phyloP scores from a whole-genome alignment of 2,888 invertebrate genomes.

The Villa cingulata region DNA sequence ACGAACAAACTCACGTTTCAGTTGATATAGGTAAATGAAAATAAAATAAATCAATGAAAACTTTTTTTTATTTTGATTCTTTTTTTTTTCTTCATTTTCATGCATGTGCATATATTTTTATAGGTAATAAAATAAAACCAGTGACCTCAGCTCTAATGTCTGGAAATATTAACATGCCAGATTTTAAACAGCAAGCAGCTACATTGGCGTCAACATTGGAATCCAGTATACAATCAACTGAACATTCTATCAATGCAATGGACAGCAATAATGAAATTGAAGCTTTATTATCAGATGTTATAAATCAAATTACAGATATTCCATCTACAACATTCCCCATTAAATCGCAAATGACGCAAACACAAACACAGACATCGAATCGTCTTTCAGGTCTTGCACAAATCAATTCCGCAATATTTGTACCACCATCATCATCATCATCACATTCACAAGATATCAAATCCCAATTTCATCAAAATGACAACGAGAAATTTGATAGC shows the following conservation, averaged over 20 bases:
- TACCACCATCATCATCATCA: background rate
- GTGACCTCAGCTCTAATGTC: no score
- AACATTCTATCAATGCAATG: background rate
- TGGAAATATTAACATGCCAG: constrained; percentile 20
- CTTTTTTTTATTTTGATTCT: no score
- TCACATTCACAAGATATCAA: background rate
- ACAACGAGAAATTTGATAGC: constrained; percentile 8
- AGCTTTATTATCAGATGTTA: constrained; percentile 31
- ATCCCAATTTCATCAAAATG: constrained; percentile 1
- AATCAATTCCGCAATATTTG: constrained; percentile 24
- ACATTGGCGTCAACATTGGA: constrained; percentile 33
- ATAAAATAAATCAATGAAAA: no score
- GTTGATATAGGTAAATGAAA: no score
- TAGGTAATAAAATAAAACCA: no score
- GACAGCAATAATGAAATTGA: constrained; percentile 25
- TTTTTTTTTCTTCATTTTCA: no score
- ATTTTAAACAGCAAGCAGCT: constrained; percentile 32
- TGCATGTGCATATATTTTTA: no score
- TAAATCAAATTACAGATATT: constrained; percentile 25
- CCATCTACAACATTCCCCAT: constrained; percentile 3
- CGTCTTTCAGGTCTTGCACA: constrained; percentile 29
- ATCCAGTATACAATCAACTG: background rate
- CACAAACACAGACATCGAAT: constrained; percentile 6
- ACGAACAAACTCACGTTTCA: no score
- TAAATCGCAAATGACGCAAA: background rate